Evolutionary conservation across 1,140 invertebrate genomes (phyloP), one percentile per base, ranked within the genome.

Genomic region (Mizuhopecten yessoensis): DNA sequence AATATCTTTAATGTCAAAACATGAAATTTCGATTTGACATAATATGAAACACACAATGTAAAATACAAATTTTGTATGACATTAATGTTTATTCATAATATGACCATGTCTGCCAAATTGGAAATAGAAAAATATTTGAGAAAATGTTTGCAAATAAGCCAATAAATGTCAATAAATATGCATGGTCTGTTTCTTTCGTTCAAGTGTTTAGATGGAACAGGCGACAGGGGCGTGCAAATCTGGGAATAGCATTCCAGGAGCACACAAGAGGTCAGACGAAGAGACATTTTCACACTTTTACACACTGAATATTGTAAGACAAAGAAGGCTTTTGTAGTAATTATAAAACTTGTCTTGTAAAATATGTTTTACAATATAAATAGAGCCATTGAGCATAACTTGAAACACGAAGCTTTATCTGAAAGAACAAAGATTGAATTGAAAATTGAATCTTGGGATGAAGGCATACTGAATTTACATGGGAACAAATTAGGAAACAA

Each of bases 121-220:
- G 57, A 75, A 75, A 29, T 75, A 75, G 3, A 75, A 75, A 75
- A 29, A 75, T 0, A 75, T 75, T n/a, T 29, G 23, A 75, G 57
- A 29, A 75, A 75, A 75, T 29, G 29, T 5, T 9, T 75, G 1
- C 23, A 75, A 29, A 75, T 15, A 75, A 75, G 3, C 57, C n/a
- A 75, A 75, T 75, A 75, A 75, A 75, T 75, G n/a, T 29, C 57
- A 75, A 75, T 75, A 75, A 75, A 75, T 75, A 75, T 75, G 57
- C n/a, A 75, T 29, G 57, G n/a, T 75, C 23, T 75, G 57, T 75
- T 29, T 29, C n/a, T 75, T n/a, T 75, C 11, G 11, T 49, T 49
- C 45, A 75, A 29, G 57, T 75, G n/a, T 75, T 75, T 29, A 75
- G 57, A 9, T 75, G 57, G 57, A n/a, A 75, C 57, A 75, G n/a